Conservation (phyloP, 2,113 vertebrate species). For the Amblyornis subalaris region DNA sequence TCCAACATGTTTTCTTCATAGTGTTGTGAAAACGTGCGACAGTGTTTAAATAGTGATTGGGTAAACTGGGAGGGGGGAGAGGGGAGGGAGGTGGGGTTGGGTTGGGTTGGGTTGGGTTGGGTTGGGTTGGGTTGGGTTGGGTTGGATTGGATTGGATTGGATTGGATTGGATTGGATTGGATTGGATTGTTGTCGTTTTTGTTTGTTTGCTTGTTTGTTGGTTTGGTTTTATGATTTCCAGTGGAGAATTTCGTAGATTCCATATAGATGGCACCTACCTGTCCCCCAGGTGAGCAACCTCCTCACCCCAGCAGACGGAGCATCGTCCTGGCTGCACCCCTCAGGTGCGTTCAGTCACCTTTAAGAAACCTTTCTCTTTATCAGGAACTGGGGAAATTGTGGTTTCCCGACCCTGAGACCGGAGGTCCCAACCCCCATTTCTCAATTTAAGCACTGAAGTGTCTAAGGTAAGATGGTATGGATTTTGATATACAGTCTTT, state of each 20-base stretch:
- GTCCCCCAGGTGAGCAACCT: accelerated
- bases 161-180: too few relatives aligned
- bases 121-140: too few relatives aligned
- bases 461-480: neutral
- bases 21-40: neutral
- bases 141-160: too few relatives aligned
- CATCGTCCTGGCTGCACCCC: accelerated
- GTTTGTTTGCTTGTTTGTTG: neutral
- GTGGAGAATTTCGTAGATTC: neutral
- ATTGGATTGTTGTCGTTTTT: too few relatives aligned
- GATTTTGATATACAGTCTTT: neutral
- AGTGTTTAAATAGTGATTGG: neutral
- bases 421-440: neutral
- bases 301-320: accelerated
- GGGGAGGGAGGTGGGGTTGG: too few relatives aligned
- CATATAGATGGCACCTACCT: accelerated
- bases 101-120: too few relatives aligned
- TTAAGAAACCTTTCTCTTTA: neutral
- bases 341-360: too few relatives aligned
- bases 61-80: neutral
- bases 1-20: accelerated
- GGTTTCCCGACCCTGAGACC: neutral
- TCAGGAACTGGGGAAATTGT: neutral
- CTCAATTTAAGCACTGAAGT: neutral
- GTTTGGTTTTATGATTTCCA: neutral